phyloP scores from a whole-genome alignment of 35 echinoderm and acorn worm species.

The Diadema setosum region DNA sequence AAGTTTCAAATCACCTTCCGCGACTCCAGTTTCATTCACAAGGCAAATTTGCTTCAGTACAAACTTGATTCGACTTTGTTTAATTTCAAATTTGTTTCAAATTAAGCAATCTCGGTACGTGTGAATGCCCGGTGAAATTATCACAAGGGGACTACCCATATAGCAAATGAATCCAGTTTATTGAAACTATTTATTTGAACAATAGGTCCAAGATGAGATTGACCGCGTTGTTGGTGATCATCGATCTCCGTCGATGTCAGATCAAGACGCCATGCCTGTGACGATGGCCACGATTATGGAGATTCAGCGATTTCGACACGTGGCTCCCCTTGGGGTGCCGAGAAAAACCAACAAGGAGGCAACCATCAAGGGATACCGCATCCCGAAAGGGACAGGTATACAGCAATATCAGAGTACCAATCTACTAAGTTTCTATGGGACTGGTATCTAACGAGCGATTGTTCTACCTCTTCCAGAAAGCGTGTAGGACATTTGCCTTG shows the following conservation, averaged over 20 bases:
- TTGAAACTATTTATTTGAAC: neutral
- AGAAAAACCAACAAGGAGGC: neutral
- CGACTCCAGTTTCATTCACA: too few relatives aligned
- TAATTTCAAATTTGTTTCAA: neutral
- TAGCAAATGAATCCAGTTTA: neutral
- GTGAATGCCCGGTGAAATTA: neutral
- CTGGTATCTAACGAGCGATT: too few relatives aligned
- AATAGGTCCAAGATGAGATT: conserved; percentile 32
- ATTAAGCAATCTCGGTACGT: neutral
- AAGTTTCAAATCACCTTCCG: too few relatives aligned
- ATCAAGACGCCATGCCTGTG: neutral
- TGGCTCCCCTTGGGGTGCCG: neutral
- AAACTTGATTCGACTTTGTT: neutral
- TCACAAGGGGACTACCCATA: neutral
- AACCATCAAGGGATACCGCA: neutral
- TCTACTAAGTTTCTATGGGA: too few relatives aligned
- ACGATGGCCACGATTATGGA: conserved; percentile 37
- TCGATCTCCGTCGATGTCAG: neutral
- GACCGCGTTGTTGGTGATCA: conserved; percentile 2
- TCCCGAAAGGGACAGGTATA: neutral
- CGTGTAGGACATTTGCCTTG: too few relatives aligned
- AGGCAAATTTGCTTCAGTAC: neutral
- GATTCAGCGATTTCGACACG: neutral
- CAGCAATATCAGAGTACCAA: too few relatives aligned
- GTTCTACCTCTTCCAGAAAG: too few relatives aligned